phyloP scores from a whole-genome alignment of 2,888 invertebrate species.

The Cosmia pyralina region DNA sequence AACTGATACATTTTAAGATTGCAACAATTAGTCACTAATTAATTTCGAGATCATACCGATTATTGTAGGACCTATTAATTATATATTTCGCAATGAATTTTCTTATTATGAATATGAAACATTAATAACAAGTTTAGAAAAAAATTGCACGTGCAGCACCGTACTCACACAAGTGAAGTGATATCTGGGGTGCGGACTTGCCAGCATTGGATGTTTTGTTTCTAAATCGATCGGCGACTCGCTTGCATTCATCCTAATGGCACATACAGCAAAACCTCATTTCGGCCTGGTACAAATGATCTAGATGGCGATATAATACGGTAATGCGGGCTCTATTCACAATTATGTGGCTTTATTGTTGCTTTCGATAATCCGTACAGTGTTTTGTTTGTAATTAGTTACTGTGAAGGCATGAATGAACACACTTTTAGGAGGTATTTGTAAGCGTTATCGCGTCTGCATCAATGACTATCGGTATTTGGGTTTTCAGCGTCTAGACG shows the following conservation, averaged over 20 bases:
- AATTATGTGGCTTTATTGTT: slow-evolving; percentile 43
- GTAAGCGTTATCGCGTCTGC: slow-evolving; percentile 9
- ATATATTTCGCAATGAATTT: no score
- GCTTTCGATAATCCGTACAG: slow-evolving; percentile 20
- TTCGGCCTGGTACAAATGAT: slow-evolving; percentile 53
- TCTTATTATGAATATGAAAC: no score
- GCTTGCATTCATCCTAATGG: slow-evolving; percentile 65
- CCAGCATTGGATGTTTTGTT: slow-evolving; percentile 64
- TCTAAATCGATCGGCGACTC: slow-evolving; percentile 64
- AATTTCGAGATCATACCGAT: no score
- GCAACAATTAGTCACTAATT: no score
- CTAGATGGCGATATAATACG: slow-evolving; percentile 43
- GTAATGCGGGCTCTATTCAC: slow-evolving; percentile 37
- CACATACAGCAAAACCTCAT: slow-evolving; percentile 57
- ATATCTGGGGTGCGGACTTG: slow-evolving; percentile 48
- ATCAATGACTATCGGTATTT: slow-evolving; percentile 4
- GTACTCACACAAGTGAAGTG: no score
- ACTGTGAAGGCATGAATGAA: neutral
- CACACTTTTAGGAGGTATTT: slow-evolving; percentile 1
- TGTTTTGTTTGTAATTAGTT: slow-evolving; percentile 30
- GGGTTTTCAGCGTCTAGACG: neutral
- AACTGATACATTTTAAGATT: no score
- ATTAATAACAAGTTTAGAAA: no score
- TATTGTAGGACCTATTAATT: no score
- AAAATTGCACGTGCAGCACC: no score